Evolutionary conservation across 2,113 vertebrate species (phyloP).

Genomic region (Seriola aureovittata): DNA sequence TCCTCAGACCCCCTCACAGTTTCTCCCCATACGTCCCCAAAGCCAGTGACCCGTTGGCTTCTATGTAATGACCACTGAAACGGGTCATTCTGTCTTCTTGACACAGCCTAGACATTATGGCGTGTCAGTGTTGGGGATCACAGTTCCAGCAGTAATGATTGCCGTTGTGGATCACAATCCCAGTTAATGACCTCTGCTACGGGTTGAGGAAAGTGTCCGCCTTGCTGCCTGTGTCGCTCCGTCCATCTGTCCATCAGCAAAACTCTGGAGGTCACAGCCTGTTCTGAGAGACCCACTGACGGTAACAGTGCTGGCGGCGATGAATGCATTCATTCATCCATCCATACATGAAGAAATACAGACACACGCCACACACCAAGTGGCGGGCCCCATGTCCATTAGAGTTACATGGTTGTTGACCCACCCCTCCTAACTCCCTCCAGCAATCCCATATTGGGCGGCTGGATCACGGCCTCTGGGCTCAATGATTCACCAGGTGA

Average conservation of each 20-base stretch:
- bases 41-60: slow-evolving; percentile 68
- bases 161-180: slow-evolving; percentile 70
- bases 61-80: slow-evolving; percentile 73
- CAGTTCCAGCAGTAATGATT: slow-evolving; percentile 66
- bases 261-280: slow-evolving; percentile 54
- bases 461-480: slow-evolving; percentile 50
- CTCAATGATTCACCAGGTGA: slow-evolving; percentile 55
- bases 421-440: slow-evolving; percentile 35
- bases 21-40: slow-evolving; percentile 42
- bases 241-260: slow-evolving; percentile 64
- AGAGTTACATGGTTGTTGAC: slow-evolving; percentile 64
- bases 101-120: slow-evolving; percentile 67
- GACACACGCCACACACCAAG: slow-evolving; percentile 23
- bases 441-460: slow-evolving; percentile 47
- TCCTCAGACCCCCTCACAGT: slow-evolving; percentile 32
- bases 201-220: slow-evolving; percentile 51
- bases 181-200: slow-evolving; percentile 72
- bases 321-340: slow-evolving; percentile 61
- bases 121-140: slow-evolving; percentile 60
- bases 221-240: slow-evolving; percentile 32
- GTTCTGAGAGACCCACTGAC: slow-evolving; percentile 42
- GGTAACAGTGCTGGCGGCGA: slow-evolving; percentile 38
- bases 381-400: slow-evolving; percentile 53
- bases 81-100: slow-evolving; percentile 73
- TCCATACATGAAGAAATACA: slow-evolving; percentile 47